A percentile compares a stretch with the other conserved stretches of the same genome.
Evolutionary conservation across 53 echinoderm and acorn worm species (phyloP).

Genomic region (Patiria pectinifera): DNA sequence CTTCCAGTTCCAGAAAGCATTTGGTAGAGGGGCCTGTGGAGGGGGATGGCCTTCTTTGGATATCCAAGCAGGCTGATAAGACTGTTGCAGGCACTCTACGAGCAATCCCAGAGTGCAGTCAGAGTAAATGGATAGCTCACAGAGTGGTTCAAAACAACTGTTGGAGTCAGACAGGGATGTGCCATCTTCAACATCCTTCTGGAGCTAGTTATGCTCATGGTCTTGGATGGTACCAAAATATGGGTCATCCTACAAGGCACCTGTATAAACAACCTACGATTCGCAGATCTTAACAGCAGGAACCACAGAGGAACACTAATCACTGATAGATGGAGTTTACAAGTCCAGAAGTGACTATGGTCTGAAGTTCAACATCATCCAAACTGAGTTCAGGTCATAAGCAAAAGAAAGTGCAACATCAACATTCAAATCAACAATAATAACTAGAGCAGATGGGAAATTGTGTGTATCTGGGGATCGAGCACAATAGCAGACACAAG

Average conservation of each 20-base stretch:
- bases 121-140: background rate
- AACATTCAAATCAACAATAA: background rate
- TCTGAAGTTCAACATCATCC: background rate
- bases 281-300: conserved; percentile 22
- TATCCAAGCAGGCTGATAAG: conserved; percentile 9
- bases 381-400: background rate
- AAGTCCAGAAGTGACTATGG: background rate
- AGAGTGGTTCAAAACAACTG: background rate
- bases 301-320: background rate
- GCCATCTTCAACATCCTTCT: conserved; percentile 53
- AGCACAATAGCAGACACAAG: background rate
- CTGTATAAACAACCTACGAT: conserved; percentile 22
- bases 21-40: conserved; percentile 46
- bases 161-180: conserved; percentile 23
- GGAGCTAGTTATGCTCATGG: conserved; percentile 28
- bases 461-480: background rate
- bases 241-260: background rate
- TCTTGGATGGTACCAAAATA: background rate
- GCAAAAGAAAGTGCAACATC: background rate
- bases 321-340: background rate
- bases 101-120: conserved; percentile 25
- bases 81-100: conserved; percentile 28
- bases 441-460: background rate
- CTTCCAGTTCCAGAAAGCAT: too few species aligned
- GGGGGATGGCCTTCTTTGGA: conserved; percentile 19